Conservation (phyloP, 2,113 vertebrate species). For the Etheostoma spectabile region DNA sequence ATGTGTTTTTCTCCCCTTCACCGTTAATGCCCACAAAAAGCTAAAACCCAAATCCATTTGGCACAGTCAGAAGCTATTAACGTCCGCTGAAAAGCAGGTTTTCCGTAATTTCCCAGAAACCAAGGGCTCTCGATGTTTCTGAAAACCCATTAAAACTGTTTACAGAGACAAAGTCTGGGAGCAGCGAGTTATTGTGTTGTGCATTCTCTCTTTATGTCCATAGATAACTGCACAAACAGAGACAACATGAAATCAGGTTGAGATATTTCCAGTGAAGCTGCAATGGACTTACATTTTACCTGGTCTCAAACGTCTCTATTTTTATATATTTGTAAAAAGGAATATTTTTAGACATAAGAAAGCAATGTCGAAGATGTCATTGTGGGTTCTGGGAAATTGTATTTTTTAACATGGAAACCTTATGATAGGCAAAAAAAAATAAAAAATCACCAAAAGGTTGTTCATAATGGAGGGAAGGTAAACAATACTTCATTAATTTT, state of each 20-base stretch:
- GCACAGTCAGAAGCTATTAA: slow-evolving; percentile 37
- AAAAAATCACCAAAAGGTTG: neutral
- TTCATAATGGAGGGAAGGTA: neutral
- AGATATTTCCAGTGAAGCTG: neutral
- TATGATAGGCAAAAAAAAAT: neutral
- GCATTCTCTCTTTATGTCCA: neutral
- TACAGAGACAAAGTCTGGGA: neutral
- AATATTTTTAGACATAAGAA: neutral
- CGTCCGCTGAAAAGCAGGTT: slow-evolving; percentile 16
- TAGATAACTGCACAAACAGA: neutral
- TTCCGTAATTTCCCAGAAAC: slow-evolving; percentile 42
- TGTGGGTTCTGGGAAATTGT: neutral
- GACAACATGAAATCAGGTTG: neutral
- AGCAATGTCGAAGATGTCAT: neutral
- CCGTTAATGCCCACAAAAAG: slow-evolving; percentile 22
- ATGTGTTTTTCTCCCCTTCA: neutral
- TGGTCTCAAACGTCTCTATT: neutral
- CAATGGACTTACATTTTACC: neutral
- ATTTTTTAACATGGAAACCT: neutral
- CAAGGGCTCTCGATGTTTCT: slow-evolving; percentile 28
- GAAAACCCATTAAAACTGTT: slow-evolving; percentile 57
- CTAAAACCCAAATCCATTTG: slow-evolving; percentile 33
- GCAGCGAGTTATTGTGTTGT: slow-evolving; percentile 3
- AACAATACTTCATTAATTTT: neutral
- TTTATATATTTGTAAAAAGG: neutral